phyloP scores from a whole-genome alignment of 2,888 invertebrate species.

The Elysia crispata region DNA sequence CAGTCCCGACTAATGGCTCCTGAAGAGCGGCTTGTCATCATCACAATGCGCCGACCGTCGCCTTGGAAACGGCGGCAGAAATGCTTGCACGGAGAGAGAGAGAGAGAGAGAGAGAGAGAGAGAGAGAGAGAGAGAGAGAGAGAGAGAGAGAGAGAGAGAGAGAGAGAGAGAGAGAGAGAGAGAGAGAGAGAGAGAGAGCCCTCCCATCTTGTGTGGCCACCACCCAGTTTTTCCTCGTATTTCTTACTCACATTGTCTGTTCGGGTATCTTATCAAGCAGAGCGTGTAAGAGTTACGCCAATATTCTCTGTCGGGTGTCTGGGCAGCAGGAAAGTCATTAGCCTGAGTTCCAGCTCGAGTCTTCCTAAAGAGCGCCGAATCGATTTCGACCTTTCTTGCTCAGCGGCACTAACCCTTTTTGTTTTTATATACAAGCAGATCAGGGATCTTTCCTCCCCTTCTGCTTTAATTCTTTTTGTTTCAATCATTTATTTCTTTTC shows the following conservation, averaged over 20 bases:
- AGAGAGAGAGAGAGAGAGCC: neutral
- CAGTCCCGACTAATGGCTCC: too few species aligned
- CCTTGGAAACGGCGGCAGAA: neutral
- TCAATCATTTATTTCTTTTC: too few species aligned
- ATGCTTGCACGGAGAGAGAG: neutral
- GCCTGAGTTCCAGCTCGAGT: too few species aligned
- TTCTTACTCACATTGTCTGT: too few species aligned
- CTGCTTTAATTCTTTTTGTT: too few species aligned
- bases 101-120: conserved; percentile 19
- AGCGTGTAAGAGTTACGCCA: too few species aligned
- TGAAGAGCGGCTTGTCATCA: neutral
- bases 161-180: conserved; percentile 19
- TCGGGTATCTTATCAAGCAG: too few species aligned
- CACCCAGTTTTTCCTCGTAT: neutral
- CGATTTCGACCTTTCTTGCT: neutral
- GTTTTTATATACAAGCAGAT: neutral
- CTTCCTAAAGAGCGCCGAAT: too few species aligned
- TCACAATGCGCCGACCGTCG: neutral
- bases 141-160: neutral
- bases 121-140: conserved; percentile 19
- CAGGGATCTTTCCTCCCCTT: conserved; percentile 18
- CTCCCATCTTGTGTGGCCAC: too few species aligned
- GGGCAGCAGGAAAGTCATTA: too few species aligned
- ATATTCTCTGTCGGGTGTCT: too few species aligned
- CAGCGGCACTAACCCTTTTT: conserved; percentile 2